These are phyloP conservation scores for Tribolium castaneum DNA, from an alignment of 1,140 invertebrate genomes.

Conservation along the genomic window DNA sequence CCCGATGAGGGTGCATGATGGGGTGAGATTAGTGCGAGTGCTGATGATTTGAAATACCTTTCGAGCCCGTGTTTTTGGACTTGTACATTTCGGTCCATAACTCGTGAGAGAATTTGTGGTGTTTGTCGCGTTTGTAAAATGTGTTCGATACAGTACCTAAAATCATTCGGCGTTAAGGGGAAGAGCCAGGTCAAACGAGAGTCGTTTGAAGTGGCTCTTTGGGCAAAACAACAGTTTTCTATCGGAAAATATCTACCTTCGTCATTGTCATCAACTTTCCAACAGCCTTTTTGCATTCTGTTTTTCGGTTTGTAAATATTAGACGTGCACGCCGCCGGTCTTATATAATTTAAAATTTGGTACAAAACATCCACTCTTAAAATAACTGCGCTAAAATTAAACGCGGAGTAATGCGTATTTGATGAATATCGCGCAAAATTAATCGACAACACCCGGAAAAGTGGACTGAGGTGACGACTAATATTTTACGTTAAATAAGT, in stretches of 20 bases:
- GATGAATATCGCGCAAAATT: background rate
- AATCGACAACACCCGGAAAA: too few relatives aligned
- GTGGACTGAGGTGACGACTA: too few relatives aligned
- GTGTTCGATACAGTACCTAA: conserved; percentile 46
- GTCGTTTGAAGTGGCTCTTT: conserved; percentile 39
- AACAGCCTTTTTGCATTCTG: conserved; percentile 67
- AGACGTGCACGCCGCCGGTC: background rate
- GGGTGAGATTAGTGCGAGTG: background rate
- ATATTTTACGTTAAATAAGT: too few relatives aligned
- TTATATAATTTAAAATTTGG: conserved; percentile 33
- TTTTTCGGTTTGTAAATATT: conserved; percentile 31
- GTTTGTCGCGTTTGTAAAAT: conserved; percentile 55
- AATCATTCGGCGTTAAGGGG: conserved; percentile 39
- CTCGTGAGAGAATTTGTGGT: conserved; percentile 56
- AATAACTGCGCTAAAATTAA: conserved; percentile 13
- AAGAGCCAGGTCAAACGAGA: conserved; percentile 35
- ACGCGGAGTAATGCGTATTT: background rate
- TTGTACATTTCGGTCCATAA: conserved; percentile 56
- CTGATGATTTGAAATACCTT: conserved; percentile 50
- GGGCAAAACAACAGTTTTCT: background rate
- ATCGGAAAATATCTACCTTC: conserved; percentile 64
- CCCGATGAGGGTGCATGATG: background rate
- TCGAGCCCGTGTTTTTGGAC: conserved; percentile 53
- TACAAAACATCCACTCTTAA: background rate
- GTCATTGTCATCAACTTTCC: conserved; percentile 70